These are phyloP conservation scores for Euphydryas editha DNA, from an alignment of 2,888 invertebrate species.

Conservation along the genomic window DNA sequence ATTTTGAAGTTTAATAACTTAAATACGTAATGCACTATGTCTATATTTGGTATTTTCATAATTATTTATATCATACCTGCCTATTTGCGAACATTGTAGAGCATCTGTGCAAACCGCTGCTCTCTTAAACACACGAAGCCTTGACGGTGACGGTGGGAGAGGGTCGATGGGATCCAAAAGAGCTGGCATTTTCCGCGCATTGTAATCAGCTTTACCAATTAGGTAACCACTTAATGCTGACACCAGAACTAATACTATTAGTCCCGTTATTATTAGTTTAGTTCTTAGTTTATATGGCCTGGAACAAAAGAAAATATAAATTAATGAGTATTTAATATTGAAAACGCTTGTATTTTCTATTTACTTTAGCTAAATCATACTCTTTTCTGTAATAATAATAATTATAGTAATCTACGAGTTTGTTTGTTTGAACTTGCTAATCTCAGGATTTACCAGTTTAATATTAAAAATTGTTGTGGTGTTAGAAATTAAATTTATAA, in stretches of 20 bases:
- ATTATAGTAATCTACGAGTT: too few relatives aligned
- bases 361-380: too few relatives aligned
- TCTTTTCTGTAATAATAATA: too few relatives aligned
- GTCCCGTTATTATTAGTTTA: conserved; percentile 58
- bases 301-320: conserved; percentile 49
- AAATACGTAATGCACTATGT: too few relatives aligned
- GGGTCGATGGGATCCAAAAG: conserved; percentile 87
- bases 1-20: too few relatives aligned
- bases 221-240: conserved; percentile 67
- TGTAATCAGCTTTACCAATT: conserved; percentile 60
- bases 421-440: too few relatives aligned
- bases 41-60: too few relatives aligned
- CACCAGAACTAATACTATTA: conserved; percentile 59
- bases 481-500: too few relatives aligned
- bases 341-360: too few relatives aligned
- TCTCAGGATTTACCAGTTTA: too few relatives aligned
- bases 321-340: background rate
- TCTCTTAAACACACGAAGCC: conserved; percentile 85
- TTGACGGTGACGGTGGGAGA: conserved; percentile 86
- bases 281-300: conserved; percentile 66
- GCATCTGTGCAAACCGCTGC: conserved; percentile 92
- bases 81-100: conserved; percentile 89
- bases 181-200: conserved; percentile 53
- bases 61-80: conserved; percentile 83
- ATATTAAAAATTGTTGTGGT: too few relatives aligned